Evolutionary conservation across 1,140 invertebrate species (phyloP), one percentile per base, ranked within the genome.

Genomic region (Drosophila nasuta): DNA sequence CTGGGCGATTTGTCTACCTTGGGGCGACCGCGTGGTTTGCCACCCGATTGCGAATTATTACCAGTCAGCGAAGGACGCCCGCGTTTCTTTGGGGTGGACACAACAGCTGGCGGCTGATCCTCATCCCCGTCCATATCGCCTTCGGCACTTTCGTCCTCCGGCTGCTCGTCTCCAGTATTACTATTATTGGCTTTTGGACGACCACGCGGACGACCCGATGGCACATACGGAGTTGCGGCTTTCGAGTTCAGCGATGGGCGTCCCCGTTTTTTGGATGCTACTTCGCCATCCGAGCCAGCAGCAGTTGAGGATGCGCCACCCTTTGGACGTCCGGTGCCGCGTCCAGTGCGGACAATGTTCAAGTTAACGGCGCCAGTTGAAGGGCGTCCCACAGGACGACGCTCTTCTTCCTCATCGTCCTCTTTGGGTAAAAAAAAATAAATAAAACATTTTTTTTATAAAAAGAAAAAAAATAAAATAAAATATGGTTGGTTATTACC

Each of bases 321-420:
- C 45, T 82, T 91, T 2, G 91, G 91, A 2, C 91, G 77, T 1
- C 91, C 91, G 49, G 68, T 54, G 3, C 91, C 90, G 25, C 90
- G 91, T 13, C 91, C 91, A 1, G 82, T 75, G 11, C 78, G 82
- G 20, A 17, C 20, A 46, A 91, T 91, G 33, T 91, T 91, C 28
- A 91, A 76, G 51, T 82, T 91, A 4, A 91, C 75, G 17, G 81
- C 74, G 5, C 90, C 83, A n/a, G 87, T 75, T 2, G 78, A 0
- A 0, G 91, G 91, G 0, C 91, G 81, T 7, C 91, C 91, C 10
- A 85, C 69, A 0, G 81, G 79, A 1, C 79, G 81, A 46, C 41
- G 64, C 0, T 82, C 78, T 7, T 77, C 86, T 0, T 79, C 71
- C 7, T 88, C 77, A 5, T 63, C 58, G 15, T 87, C 69, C n/a